phyloP scores from a whole-genome alignment of 2,113 vertebrate species.

The Aix galericulata region DNA sequence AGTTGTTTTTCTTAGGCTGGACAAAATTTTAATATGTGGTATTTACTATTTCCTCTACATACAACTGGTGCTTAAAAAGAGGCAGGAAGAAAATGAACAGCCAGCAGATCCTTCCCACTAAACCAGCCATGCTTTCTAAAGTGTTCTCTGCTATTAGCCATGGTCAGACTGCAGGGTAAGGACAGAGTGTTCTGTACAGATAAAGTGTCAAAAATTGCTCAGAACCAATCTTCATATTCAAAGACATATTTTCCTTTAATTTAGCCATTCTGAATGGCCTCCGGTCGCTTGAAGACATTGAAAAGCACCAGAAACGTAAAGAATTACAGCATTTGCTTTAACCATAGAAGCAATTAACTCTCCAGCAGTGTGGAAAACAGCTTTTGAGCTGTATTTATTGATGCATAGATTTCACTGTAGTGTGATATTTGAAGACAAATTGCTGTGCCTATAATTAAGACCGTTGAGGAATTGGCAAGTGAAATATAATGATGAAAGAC shows the following conservation, averaged over 20 bases:
- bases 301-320: constrained; percentile 65
- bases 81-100: background rate
- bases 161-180: background rate
- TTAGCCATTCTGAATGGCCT: constrained; percentile 18
- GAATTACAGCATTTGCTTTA: constrained; percentile 68
- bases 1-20: background rate
- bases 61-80: background rate
- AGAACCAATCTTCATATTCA: background rate
- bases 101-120: background rate
- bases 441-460: constrained; percentile 77
- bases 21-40: background rate
- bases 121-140: background rate
- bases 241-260: constrained; percentile 25
- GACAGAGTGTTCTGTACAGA: constrained; percentile 31
- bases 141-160: background rate
- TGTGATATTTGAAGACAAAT: constrained; percentile 84
- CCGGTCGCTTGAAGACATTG: constrained; percentile 48
- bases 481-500: constrained; percentile 76
- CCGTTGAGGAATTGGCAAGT: constrained; percentile 71
- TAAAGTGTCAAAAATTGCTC: constrained; percentile 27
- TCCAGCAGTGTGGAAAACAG: constrained; percentile 75
- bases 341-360: constrained; percentile 77
- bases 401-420: constrained; percentile 78
- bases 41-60: background rate
- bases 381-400: constrained; percentile 78